These are phyloP conservation scores for Cottus gobio DNA, from an alignment of 2,113 vertebrate species.

Conservation along the genomic window DNA sequence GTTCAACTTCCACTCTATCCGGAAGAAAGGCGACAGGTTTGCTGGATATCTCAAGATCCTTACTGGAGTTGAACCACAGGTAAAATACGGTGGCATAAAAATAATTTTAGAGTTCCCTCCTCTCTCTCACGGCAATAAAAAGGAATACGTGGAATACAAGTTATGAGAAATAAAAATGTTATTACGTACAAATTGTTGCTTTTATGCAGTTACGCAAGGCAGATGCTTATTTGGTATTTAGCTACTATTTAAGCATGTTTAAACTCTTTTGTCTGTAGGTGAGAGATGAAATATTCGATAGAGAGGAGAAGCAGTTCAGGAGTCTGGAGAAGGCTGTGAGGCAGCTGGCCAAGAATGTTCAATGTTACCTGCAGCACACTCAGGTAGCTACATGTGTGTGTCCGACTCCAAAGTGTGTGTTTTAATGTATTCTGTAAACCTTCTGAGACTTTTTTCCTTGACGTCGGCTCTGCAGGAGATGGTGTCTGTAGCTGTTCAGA, in stretches of 20 bases:
- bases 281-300: slow-evolving; percentile 92
- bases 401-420: not conserved
- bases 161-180: not conserved
- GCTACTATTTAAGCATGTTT: not conserved
- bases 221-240: not conserved
- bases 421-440: not conserved
- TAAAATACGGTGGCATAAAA: slow-evolving; percentile 57
- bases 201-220: not conserved
- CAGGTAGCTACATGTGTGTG: slow-evolving; percentile 80
- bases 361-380: slow-evolving; percentile 84
- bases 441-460: not conserved
- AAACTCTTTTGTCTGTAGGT: slow-evolving; percentile 82
- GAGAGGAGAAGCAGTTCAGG: slow-evolving; percentile 93
- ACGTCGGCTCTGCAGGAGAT: slow-evolving; percentile 85
- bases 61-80: slow-evolving; percentile 93
- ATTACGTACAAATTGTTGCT: not conserved
- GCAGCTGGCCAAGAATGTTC: slow-evolving; percentile 88
- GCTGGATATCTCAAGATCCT: slow-evolving; percentile 95
- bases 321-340: slow-evolving; percentile 93
- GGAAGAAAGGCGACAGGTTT: slow-evolving; percentile 96
- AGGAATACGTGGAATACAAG: not conserved
- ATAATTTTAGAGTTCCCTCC: not conserved
- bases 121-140: not conserved
- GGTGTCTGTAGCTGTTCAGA: slow-evolving; percentile 84
- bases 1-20: slow-evolving; percentile 95